phyloP scores from a whole-genome alignment of 1,140 invertebrate genomes.

The Drosophila parvula region DNA sequence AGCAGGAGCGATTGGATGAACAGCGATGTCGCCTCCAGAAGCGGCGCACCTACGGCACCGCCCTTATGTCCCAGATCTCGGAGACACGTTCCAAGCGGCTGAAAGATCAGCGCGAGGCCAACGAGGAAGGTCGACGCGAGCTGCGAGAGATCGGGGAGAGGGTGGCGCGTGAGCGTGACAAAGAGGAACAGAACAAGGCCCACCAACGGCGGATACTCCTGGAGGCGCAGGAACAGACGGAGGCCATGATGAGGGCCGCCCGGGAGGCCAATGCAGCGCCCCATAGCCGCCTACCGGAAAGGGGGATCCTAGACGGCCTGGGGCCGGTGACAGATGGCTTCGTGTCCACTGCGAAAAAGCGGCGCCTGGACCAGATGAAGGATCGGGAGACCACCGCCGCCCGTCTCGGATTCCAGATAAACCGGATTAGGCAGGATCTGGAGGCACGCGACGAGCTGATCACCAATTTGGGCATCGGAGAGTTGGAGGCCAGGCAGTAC shows the following conservation, averaged over 20 bases:
- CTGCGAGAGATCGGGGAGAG: slow-evolving; percentile 19
- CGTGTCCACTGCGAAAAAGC: slow-evolving; percentile 6
- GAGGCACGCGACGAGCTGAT: slow-evolving; percentile 53
- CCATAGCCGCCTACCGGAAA: slow-evolving; percentile 24
- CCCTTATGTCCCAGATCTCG: slow-evolving; percentile 51
- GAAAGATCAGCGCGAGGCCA: not conserved
- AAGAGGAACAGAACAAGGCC: slow-evolving; percentile 1
- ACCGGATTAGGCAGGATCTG: slow-evolving; percentile 33
- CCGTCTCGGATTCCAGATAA: slow-evolving; percentile 37
- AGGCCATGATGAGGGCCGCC: slow-evolving; percentile 9
- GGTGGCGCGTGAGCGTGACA: slow-evolving; percentile 9
- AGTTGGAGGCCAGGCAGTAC: slow-evolving; percentile 46
- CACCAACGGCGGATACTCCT: slow-evolving; percentile 36
- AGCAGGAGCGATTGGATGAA: slow-evolving; percentile 42
- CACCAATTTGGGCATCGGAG: slow-evolving; percentile 47
- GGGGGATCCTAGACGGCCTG: slow-evolving; percentile 53
- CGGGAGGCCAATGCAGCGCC: not conserved
- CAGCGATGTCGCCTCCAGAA: slow-evolving; percentile 22
- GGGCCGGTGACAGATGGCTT: slow-evolving; percentile 30
- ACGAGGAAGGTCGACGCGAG: slow-evolving; percentile 47
- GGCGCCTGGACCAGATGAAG: slow-evolving; percentile 14
- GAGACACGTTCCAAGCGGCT: slow-evolving; percentile 11
- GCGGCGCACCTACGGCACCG: slow-evolving; percentile 16
- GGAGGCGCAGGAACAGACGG: slow-evolving; percentile 39
- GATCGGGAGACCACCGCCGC: slow-evolving; percentile 39